phyloP scores from a whole-genome alignment of 2,888 invertebrate genomes.

The Tipula lateralis region DNA sequence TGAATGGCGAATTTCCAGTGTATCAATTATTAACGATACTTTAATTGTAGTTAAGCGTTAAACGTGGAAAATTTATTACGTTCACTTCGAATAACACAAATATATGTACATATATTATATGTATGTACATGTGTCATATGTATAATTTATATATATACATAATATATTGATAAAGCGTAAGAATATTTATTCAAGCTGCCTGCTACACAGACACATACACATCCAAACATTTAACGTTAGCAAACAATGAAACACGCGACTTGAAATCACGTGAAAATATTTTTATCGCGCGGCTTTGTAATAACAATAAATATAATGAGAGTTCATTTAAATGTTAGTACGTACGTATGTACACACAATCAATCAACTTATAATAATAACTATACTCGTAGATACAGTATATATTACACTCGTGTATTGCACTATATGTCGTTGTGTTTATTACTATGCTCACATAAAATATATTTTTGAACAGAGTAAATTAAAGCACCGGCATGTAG shows the following conservation, averaged over 20 bases:
- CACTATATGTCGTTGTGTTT: too few relatives aligned
- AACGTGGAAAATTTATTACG: constrained; percentile 5
- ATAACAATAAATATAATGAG: not conserved
- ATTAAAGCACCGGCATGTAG: too few relatives aligned
- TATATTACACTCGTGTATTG: too few relatives aligned
- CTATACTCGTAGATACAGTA: too few relatives aligned
- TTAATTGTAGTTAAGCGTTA: not conserved
- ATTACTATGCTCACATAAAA: too few relatives aligned
- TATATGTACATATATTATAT: not conserved
- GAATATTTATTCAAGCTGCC: not conserved
- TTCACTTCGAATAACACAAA: not conserved
- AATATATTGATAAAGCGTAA: not conserved
- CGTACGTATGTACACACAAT: not conserved
- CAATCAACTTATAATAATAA: not conserved
- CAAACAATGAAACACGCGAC: not conserved
- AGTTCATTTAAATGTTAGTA: not conserved
- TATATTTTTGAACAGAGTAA: too few relatives aligned
- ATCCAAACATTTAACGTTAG: not conserved
- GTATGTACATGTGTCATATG: too few relatives aligned
- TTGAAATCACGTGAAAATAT: not conserved
- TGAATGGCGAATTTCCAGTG: not conserved
- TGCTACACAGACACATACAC: not conserved
- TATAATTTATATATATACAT: too few relatives aligned
- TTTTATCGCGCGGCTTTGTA: not conserved
- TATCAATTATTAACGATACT: not conserved